phyloP scores from a whole-genome alignment of 1,140 invertebrate species.

The Theocolax elegans region DNA sequence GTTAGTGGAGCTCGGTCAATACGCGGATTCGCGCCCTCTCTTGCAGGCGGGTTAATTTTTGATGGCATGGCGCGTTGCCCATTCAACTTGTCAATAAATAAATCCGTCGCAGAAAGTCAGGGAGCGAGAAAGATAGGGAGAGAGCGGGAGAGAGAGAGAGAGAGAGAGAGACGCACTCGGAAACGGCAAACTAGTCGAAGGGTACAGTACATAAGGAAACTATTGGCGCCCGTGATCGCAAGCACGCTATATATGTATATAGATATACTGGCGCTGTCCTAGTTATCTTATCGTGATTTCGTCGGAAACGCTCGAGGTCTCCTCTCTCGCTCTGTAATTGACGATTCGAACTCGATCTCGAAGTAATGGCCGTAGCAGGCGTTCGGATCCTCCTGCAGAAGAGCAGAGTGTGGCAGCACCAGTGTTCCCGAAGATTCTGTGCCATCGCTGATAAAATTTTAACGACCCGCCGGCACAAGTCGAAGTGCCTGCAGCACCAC shows the following conservation, averaged over 20 bases:
- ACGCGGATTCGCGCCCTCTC: too few relatives aligned
- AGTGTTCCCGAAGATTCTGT: constrained; percentile 33
- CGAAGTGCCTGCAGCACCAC: constrained; percentile 8
- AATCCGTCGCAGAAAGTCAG: too few relatives aligned
- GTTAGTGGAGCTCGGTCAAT: too few relatives aligned
- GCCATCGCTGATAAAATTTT: constrained; percentile 45
- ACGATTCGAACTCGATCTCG: constrained; percentile 35
- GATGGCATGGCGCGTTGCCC: too few relatives aligned
- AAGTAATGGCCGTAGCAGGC: constrained; percentile 28
- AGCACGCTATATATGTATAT: too few relatives aligned
- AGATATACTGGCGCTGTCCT: too few relatives aligned
- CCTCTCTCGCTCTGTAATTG: constrained; percentile 29
- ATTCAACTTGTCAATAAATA: too few relatives aligned
- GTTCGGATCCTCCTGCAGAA: not conserved
- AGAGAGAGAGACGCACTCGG: not conserved
- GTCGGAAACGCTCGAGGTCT: not conserved
- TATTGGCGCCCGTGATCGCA: not conserved
- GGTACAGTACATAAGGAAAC: too few relatives aligned
- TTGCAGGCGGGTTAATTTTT: too few relatives aligned
- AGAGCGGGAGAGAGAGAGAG: too few relatives aligned
- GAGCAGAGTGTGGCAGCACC: too few relatives aligned
- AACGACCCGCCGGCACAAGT: constrained; percentile 36
- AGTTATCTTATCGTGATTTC: constrained; percentile 40
- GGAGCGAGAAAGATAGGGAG: too few relatives aligned
- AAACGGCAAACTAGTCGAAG: constrained; percentile 9